Evolutionary conservation across 2,888 invertebrate genomes (phyloP).

Genomic region (Bruchidius siliquastri): DNA sequence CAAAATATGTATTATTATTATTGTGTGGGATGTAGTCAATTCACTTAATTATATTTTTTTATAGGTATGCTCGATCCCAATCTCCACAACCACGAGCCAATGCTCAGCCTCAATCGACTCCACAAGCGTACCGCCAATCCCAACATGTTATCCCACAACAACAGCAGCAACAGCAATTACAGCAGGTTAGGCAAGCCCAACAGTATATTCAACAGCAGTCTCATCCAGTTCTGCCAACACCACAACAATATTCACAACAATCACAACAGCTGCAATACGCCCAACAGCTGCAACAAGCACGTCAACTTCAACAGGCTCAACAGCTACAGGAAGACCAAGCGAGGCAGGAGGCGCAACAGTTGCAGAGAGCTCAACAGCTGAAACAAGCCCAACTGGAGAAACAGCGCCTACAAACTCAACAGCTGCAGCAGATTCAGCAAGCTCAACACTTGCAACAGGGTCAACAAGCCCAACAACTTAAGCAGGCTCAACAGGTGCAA

Average conservation of each 20-base stretch:
- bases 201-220: background rate
- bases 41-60: background rate
- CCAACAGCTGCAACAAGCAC: background rate
- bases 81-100: background rate
- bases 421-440: background rate
- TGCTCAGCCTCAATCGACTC: background rate
- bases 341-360: background rate
- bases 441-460: no score
- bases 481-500: no score
- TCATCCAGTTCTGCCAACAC: background rate
- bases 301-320: background rate
- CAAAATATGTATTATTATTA: no score
- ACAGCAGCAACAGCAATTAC: background rate
- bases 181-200: background rate
- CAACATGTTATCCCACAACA: background rate
- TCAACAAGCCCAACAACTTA: no score
- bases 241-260: background rate
- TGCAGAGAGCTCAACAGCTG: background rate
- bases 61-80: background rate
- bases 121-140: background rate
- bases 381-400: background rate
- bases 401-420: background rate
- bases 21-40: no score
- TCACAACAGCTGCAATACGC: background rate
- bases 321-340: background rate